Base-by-base conservation (phyloP, 2,797 vertebrate genomes). In the Gymnoscopelus microlampas region DNA sequence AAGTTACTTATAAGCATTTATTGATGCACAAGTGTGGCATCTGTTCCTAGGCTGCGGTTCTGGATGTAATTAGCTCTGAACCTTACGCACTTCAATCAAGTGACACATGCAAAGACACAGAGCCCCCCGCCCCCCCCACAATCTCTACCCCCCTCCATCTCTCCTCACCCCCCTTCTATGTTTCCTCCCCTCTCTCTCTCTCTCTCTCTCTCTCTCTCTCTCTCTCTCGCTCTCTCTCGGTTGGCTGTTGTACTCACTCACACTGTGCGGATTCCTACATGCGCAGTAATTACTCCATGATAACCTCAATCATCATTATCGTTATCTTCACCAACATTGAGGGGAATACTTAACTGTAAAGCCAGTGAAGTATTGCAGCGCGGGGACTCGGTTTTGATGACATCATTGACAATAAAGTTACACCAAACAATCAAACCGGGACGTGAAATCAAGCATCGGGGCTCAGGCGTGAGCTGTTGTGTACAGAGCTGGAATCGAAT, bases 1-100 rank as follows among this genome's bases (percentile, higher is more conserved):
- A 94, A 94, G 93, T 94, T 90, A 94, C 93, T 94, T 93, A 93
- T 92, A 92, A 93, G 93, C 89, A 93, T 92, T 94, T 94, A 94
- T 93, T 92, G 93, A 94, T 92, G 93, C 92, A 93, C 90, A 92
- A 93, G 89, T 91, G 91, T 91, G 92, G 90, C 93, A 94, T 94
- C 92, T 93, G 93, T 92, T 93, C 91, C 88, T 84, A 81, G 80
- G 87, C 85, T 85, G 84, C 53, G 74, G 86, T 88, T 94, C 89
- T 90, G 88, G 85, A 90, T 91, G 91, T 88, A 92, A 92, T 93
- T 93, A 94, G 90, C 89, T 85, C 84, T 89, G 84, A 91, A 92
- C 89, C 90, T 87, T 92, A 85, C 85, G 82, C 88, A 92, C 89
- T 92, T 92, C 89, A 94, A 91, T 92, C 90, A 92, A 89, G 87